A percentile compares a stretch with the other conserved stretches of the same genome.
phyloP scores from a whole-genome alignment of 2,113 vertebrate genomes.

The Martes martes region DNA sequence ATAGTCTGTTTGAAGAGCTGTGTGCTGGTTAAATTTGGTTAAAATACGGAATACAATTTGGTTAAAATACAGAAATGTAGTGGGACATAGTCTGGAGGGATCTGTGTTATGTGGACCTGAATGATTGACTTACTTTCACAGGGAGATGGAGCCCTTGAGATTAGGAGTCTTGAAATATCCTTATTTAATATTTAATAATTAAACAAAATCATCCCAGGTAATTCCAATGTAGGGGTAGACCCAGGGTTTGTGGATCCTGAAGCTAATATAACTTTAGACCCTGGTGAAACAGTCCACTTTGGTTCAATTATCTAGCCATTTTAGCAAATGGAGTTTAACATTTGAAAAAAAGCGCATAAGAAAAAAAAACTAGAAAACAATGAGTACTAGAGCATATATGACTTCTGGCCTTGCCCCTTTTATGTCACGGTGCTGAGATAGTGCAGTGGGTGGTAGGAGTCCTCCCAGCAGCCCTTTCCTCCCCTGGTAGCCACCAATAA shows the following conservation, averaged over 20 bases:
- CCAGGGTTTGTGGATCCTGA: background rate
- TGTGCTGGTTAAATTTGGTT: background rate
- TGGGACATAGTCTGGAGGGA: background rate
- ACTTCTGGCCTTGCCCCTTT: background rate
- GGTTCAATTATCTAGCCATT: constrained; percentile 21
- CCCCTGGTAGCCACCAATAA: background rate
- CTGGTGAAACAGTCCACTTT: background rate
- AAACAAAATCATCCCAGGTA: background rate
- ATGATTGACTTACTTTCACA: constrained; percentile 23
- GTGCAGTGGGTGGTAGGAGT: background rate
- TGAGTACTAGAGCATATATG: background rate
- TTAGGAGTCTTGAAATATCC: background rate
- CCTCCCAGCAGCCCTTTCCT: background rate
- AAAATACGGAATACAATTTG: background rate
- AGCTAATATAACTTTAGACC: background rate
- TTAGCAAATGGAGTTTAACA: background rate
- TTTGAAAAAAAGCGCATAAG: background rate
- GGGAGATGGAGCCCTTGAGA: background rate
- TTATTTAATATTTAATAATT: background rate
- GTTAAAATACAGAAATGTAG: background rate
- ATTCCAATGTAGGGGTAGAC: background rate
- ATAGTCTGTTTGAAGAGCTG: background rate
- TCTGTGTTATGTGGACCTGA: background rate
- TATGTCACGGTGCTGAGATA: background rate
- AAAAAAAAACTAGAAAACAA: background rate